Percentiles rank a stretch among this genome's conserved stretches.
These are phyloP conservation scores for Caenorhabditis becei DNA, from an alignment of 2,888 invertebrate species.

Conservation along the genomic window DNA sequence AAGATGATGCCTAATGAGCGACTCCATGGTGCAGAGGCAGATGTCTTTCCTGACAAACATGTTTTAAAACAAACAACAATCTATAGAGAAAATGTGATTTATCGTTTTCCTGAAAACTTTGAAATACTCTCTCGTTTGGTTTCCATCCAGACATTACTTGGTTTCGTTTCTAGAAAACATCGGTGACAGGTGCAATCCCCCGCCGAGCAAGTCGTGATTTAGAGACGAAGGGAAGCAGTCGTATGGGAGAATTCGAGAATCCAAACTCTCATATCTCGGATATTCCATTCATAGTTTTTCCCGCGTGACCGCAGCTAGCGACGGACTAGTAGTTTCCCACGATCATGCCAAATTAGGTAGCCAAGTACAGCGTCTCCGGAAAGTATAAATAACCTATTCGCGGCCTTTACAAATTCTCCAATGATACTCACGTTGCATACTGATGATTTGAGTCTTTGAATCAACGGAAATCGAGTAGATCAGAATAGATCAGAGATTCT, in stretches of 20 bases:
- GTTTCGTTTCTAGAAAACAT: neutral
- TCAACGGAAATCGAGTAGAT: neutral
- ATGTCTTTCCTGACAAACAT: neutral
- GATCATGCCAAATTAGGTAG: constrained; percentile 62
- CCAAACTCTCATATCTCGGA: constrained; percentile 35
- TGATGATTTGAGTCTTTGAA: neutral
- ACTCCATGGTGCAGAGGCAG: neutral
- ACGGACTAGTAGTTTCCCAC: constrained; percentile 51
- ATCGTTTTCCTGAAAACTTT: neutral
- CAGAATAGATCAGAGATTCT: neutral
- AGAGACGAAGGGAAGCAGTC: neutral
- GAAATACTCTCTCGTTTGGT: no score
- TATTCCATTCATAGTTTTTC: constrained; percentile 50
- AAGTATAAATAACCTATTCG: constrained; percentile 45
- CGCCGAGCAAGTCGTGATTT: constrained; percentile 33
- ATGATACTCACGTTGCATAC: constrained; percentile 26
- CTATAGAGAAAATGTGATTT: neutral
- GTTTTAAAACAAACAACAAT: neutral
- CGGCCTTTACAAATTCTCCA: constrained; percentile 18
- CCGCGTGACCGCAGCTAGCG: constrained; percentile 53
- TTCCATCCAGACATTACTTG: constrained; percentile 19
- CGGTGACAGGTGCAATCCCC: constrained; percentile 43
- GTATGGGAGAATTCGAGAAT: constrained; percentile 46
- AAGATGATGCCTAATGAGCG: neutral
- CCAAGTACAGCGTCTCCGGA: constrained; percentile 44